These are phyloP conservation scores for Agrochola lychnidis DNA, from an alignment of 2,888 invertebrate species.

Conservation along the genomic window DNA sequence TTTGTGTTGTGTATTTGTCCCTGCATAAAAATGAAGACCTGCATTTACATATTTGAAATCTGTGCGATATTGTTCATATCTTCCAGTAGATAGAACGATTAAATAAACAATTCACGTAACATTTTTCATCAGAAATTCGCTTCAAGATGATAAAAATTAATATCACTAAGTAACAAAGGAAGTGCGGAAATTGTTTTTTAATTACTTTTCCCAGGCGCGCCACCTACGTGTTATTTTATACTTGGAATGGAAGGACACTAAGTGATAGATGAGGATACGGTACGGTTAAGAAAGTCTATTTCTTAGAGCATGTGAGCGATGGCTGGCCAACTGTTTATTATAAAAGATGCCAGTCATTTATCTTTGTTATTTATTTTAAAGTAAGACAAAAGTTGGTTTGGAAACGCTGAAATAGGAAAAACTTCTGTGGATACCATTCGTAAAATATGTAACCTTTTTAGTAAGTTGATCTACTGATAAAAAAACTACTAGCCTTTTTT, in stretches of 20 bases:
- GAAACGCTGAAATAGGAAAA: background rate
- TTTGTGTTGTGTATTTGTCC: background rate
- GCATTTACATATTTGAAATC: background rate
- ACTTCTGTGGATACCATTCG: background rate
- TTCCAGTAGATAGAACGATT: background rate
- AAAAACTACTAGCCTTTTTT: background rate
- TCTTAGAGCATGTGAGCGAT: constrained; percentile 29
- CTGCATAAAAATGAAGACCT: background rate
- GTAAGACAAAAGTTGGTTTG: background rate
- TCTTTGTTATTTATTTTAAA: constrained; percentile 33
- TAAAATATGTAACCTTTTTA: constrained; percentile 1
- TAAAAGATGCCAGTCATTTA: constrained; percentile 30
- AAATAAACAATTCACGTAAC: background rate
- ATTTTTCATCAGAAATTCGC: constrained; percentile 10
- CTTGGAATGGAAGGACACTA: constrained; percentile 36
- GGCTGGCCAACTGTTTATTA: constrained; percentile 30
- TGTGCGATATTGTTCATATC: background rate
- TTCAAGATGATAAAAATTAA: constrained; percentile 1
- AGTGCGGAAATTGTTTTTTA: constrained; percentile 43
- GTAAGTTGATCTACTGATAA: background rate
- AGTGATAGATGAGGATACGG: constrained; percentile 48
- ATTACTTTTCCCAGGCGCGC: constrained; percentile 35
- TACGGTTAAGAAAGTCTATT: constrained; percentile 24
- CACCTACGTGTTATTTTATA: constrained; percentile 34
- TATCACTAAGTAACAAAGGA: constrained; percentile 42